Percentiles rank a stretch among this genome's conserved stretches.
Conservation (phyloP, 2,888 invertebrate species). For the Bugulina stolonifera region DNA sequence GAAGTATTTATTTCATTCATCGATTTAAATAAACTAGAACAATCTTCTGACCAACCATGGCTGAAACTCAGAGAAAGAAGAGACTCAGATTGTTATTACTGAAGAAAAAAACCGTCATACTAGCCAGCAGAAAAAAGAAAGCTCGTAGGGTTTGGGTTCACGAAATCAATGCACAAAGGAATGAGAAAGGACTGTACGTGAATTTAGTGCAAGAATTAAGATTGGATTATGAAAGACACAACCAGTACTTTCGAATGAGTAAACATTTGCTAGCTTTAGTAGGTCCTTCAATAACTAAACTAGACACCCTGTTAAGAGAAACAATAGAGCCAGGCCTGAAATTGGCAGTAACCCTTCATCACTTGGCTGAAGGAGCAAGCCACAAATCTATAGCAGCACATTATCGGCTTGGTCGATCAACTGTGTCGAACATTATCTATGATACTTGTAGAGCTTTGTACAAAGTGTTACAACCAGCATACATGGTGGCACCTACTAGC, state of each 20-base stretch:
- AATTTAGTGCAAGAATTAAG: slow-evolving; percentile 7
- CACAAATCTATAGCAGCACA: slow-evolving; percentile 6
- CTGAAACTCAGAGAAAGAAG: too few species aligned
- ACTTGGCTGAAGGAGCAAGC: background rate
- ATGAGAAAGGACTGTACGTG: background rate
- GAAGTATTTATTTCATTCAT: too few species aligned
- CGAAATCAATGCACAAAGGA: background rate
- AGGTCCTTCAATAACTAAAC: background rate
- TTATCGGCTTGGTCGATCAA: slow-evolving; percentile 7
- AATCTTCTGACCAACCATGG: too few species aligned
- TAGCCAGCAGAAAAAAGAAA: background rate
- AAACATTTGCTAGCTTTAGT: background rate
- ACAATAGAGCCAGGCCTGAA: slow-evolving; percentile 4
- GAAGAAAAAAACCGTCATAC: background rate
- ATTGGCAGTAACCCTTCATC: slow-evolving; percentile 14
- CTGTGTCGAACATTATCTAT: background rate
- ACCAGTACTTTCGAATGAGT: slow-evolving; percentile 9
- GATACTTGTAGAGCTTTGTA: background rate
- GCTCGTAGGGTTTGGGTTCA: slow-evolving; percentile 3
- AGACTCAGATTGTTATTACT: too few species aligned
- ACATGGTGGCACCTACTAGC: background rate
- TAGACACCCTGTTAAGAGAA: background rate
- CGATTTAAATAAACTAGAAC: too few species aligned
- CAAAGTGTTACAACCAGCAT: background rate
- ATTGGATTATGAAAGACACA: background rate